Evolutionary conservation across 1,140 invertebrate species (phyloP).

Genomic region (Frieseomelitta varia): DNA sequence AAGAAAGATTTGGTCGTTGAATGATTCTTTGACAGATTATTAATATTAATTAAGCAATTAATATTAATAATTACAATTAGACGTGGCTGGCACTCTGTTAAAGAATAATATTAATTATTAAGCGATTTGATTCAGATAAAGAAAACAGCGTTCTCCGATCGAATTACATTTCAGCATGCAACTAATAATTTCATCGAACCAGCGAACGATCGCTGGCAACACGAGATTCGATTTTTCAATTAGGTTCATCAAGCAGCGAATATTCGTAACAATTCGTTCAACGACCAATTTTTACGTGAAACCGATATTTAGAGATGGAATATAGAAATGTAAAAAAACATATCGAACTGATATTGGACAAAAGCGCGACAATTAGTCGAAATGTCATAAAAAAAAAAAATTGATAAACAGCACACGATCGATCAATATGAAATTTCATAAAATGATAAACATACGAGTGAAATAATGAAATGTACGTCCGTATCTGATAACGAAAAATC

Average conservation of each 20-base stretch:
- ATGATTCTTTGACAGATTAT: slow-evolving; percentile 8
- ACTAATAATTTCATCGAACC: too few species aligned
- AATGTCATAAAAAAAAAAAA: background rate
- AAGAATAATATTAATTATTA: background rate
- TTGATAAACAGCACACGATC: background rate
- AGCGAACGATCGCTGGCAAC: background rate
- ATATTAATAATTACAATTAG: too few species aligned
- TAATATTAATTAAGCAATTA: too few species aligned
- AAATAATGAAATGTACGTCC: background rate
- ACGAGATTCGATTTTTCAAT: background rate
- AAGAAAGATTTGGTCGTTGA: background rate
- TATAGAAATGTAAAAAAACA: background rate
- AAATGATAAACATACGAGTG: background rate
- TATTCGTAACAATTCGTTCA: background rate
- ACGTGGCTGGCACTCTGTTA: too few species aligned
- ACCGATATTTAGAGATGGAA: background rate
- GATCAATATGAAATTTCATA: background rate
- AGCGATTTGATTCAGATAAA: background rate
- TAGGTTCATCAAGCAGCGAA: background rate
- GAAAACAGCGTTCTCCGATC: background rate
- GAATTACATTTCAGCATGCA: background rate
- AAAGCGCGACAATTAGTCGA: background rate
- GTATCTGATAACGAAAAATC: background rate
- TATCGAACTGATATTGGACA: background rate
- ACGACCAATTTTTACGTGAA: background rate